These are phyloP conservation scores for Dermatemys mawii DNA, from an alignment of 2,113 vertebrate genomes.

Conservation along the genomic window DNA sequence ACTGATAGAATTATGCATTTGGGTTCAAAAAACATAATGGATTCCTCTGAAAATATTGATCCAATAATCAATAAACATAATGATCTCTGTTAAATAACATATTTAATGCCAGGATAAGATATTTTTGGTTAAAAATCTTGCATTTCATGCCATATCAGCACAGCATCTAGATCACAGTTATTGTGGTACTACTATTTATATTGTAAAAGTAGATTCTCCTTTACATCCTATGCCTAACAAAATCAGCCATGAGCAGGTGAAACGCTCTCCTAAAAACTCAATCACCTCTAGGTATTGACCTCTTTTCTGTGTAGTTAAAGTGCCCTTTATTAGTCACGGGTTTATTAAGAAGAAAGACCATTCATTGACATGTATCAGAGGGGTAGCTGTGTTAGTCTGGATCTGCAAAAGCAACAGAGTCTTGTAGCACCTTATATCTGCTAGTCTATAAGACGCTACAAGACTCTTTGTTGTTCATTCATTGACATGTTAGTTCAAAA, in stretches of 20 bases:
- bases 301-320: background rate
- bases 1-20: background rate
- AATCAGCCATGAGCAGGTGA: background rate
- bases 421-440: too few species aligned
- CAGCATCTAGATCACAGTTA: background rate
- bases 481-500: background rate
- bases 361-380: background rate
- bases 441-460: too few species aligned
- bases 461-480: too few species aligned
- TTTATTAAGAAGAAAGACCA: background rate
- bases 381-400: too few species aligned
- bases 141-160: background rate
- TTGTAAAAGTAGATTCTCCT: background rate
- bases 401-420: too few species aligned
- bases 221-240: background rate
- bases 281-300: background rate
- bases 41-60: constrained; percentile 25
- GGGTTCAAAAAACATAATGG: background rate
- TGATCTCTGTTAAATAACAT: constrained; percentile 4
- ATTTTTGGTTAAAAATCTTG: background rate
- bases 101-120: constrained; percentile 55
- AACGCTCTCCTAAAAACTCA: background rate
- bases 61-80: background rate
- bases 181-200: background rate
- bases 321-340: background rate